Evolutionary conservation across 2,888 invertebrate species (phyloP), one percentile per base, ranked within the genome.

Genomic region (Formica aserva): DNA sequence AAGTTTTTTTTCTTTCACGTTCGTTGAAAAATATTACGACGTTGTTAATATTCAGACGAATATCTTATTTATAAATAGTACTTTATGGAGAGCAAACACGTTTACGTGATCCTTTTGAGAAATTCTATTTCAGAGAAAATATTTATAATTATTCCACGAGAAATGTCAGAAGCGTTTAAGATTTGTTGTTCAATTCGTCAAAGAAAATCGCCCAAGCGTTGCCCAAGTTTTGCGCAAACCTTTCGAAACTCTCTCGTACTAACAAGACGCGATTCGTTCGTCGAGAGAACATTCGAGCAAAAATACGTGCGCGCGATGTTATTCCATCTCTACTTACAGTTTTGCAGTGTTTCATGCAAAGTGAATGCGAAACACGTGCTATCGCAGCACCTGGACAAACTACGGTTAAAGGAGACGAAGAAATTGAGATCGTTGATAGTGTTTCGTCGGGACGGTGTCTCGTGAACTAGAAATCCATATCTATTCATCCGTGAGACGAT

Each of bases 401-500:
- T 82, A 52, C 57, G 82, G 41, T 63, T 55, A 48, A 74, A 18
- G 32, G 13, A 45, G 22, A 71, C 66, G 76, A 18, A 80, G 45
- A n/a, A n/a, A 52, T 32, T 48, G 85, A 82, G 77, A 85, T 82
- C 75, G 80, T 60, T 65, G 35, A 55, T 63, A 66, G 63, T 72
- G 78, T 85, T 86, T 86, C 82, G 67, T 71, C 65, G 22, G 26
- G 66, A 76, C 82, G 74, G 57, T 88, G 87, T 83, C 78, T 84
- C 86, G 84, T 80, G 84, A 88, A 80, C 86, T 85, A 90, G 90
- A 89, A 90, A 87, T 87, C 85, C 65, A 67, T 84, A 88, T 83
- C 71, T 90, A 29, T 80, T 90, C 90, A 82, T 60, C 86, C 83
- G 90, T 87, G 57, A 90, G 84, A 83, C 86, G 90, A 90, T 89